A percentile compares a stretch with the other conserved stretches of the same genome.
phyloP scores from a whole-genome alignment of 2,888 invertebrate species.

The Choristoneura rosaceana region DNA sequence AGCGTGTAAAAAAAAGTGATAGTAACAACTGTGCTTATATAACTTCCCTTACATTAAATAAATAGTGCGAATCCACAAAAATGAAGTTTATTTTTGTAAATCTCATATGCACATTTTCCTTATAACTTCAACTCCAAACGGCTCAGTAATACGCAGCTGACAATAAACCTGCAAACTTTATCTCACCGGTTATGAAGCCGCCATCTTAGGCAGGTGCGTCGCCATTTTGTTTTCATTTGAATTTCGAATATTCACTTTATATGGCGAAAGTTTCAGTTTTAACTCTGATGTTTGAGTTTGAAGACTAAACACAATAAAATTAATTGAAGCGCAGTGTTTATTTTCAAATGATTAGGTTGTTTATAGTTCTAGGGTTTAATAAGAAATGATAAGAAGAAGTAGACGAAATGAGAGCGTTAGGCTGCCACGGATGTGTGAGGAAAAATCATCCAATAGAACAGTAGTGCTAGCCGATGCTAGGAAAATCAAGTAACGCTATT shows the following conservation, averaged over 20 bases:
- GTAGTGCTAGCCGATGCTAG: too few relatives aligned
- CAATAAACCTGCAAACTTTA: conserved; percentile 34
- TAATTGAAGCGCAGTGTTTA: too few relatives aligned
- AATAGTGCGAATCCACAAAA: background rate
- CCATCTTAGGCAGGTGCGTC: conserved; percentile 38
- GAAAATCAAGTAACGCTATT: too few relatives aligned
- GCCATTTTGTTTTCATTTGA: conserved; percentile 39
- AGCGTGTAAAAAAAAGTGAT: too few relatives aligned
- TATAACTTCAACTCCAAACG: conserved; percentile 7
- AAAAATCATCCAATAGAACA: too few relatives aligned
- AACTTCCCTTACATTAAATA: background rate
- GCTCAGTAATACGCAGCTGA: background rate
- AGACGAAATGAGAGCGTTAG: too few relatives aligned
- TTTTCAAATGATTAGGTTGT: too few relatives aligned
- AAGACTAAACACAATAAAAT: background rate
- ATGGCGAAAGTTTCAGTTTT: conserved; percentile 10
- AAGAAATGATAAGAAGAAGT: too few relatives aligned
- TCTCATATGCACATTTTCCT: background rate
- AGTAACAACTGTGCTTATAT: background rate
- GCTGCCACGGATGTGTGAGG: too few relatives aligned
- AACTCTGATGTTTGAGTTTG: background rate
- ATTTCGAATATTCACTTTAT: conserved; percentile 40
- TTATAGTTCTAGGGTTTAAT: too few relatives aligned
- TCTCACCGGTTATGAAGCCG: conserved; percentile 32
- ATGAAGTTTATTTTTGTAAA: background rate